Percentiles rank a stretch among this genome's conserved stretches.
Conservation (phyloP, 1,140 invertebrate species). For the Eriosoma lanigerum region DNA sequence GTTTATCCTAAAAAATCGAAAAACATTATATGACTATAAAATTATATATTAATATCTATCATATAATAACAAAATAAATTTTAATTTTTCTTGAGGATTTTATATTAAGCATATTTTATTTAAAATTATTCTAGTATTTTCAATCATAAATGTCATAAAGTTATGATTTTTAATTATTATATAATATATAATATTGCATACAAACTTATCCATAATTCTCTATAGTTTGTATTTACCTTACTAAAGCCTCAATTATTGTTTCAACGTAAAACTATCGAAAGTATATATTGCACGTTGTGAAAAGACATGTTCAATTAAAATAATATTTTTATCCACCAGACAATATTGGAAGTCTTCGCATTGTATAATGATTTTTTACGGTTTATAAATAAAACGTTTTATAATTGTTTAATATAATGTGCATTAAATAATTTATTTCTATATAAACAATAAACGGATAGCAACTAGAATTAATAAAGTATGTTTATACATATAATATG, state of each 20-base stretch:
- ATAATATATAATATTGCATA: too few species aligned
- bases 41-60: too few species aligned
- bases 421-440: slow-evolving; percentile 10
- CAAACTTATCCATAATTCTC: too few species aligned
- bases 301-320: background rate
- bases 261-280: slow-evolving; percentile 40
- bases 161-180: too few species aligned
- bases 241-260: background rate
- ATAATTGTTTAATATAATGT: background rate
- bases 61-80: too few species aligned
- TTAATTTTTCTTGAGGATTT: too few species aligned
- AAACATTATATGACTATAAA: too few species aligned
- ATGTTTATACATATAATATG: background rate
- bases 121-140: too few species aligned
- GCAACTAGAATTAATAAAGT: background rate
- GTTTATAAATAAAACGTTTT: background rate
- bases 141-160: too few species aligned
- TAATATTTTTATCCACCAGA: background rate
- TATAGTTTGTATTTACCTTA: too few species aligned
- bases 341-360: slow-evolving; percentile 10
- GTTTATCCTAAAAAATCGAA: too few species aligned
- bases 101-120: too few species aligned
- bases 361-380: slow-evolving; percentile 2
- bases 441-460: background rate
- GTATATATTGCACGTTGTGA: slow-evolving; percentile 39